Conservation (phyloP, 2,113 vertebrate species). For the Sinocyclocheilus anophthalmus region DNA sequence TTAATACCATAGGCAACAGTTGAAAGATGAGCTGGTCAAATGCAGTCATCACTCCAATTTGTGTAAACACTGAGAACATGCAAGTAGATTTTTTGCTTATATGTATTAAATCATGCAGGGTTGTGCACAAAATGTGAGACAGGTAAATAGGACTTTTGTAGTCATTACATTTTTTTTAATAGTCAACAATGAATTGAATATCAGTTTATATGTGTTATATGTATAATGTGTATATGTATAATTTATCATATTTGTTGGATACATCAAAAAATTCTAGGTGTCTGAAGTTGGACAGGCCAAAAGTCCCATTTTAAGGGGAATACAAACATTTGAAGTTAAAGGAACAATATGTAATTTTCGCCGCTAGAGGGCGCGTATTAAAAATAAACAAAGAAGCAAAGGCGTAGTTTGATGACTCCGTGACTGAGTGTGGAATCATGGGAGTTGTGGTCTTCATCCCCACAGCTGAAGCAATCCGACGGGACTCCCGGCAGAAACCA, state of each 20-base stretch:
- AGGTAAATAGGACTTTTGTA: neutral
- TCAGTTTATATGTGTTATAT: neutral
- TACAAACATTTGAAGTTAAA: neutral
- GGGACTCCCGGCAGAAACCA: no score
- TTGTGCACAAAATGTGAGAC: neutral
- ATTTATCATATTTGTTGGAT: neutral
- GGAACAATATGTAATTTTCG: no score
- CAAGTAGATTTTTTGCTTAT: neutral
- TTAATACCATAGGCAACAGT: neutral
- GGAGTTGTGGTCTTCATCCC: no score
- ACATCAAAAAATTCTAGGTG: neutral
- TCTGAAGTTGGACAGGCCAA: neutral
- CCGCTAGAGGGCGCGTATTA: no score
- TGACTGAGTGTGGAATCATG: no score
- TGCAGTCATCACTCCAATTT: neutral
- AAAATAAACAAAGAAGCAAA: no score
- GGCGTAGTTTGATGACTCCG: no score
- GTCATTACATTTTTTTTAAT: neutral
- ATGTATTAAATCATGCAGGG: neutral
- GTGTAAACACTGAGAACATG: neutral
- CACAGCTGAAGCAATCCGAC: no score
- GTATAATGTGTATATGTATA: no score
- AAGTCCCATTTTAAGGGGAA: neutral
- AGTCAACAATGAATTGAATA: neutral
- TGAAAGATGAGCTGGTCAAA: neutral